Conservation (phyloP, 2,888 invertebrate species). For the Drosophila tanythrix region DNA sequence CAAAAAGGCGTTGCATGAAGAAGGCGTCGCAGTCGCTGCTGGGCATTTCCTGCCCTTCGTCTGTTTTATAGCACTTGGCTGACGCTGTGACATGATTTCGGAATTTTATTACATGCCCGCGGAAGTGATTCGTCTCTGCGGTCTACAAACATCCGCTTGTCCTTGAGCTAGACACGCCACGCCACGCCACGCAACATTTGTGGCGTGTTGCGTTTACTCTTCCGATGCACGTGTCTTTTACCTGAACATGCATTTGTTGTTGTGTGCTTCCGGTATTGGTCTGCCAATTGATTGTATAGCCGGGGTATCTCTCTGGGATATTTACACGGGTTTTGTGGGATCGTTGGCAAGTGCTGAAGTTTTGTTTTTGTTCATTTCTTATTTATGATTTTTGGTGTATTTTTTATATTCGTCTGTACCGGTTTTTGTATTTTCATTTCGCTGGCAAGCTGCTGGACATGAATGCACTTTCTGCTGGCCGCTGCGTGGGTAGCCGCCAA, state of each 20-base stretch:
- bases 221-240: conserved; percentile 52
- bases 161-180: conserved; percentile 62
- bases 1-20: neutral
- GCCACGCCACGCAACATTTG: neutral
- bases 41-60: conserved; percentile 61
- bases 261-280: conserved; percentile 40
- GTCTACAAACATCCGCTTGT: conserved; percentile 77
- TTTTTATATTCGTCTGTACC: neutral
- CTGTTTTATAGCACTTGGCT: conserved; percentile 46
- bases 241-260: conserved; percentile 42
- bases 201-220: conserved; percentile 12
- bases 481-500: conserved; percentile 49
- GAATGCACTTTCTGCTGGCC: conserved; percentile 41
- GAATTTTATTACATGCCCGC: conserved; percentile 58
- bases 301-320: conserved; percentile 10
- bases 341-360: conserved; percentile 36
- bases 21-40: conserved; percentile 24
- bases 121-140: conserved; percentile 63
- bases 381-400: conserved; percentile 7
- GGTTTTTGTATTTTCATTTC: conserved; percentile 30
- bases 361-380: conserved; percentile 6
- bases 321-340: conserved; percentile 1
- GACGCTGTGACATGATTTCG: conserved; percentile 71
- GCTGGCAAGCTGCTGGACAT: conserved; percentile 63
- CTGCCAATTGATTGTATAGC: neutral